A percentile compares a stretch with the other conserved stretches of the same genome.
These are phyloP conservation scores for Semnornis frantzii DNA, from an alignment of 2,113 vertebrate genomes.

Conservation along the genomic window DNA sequence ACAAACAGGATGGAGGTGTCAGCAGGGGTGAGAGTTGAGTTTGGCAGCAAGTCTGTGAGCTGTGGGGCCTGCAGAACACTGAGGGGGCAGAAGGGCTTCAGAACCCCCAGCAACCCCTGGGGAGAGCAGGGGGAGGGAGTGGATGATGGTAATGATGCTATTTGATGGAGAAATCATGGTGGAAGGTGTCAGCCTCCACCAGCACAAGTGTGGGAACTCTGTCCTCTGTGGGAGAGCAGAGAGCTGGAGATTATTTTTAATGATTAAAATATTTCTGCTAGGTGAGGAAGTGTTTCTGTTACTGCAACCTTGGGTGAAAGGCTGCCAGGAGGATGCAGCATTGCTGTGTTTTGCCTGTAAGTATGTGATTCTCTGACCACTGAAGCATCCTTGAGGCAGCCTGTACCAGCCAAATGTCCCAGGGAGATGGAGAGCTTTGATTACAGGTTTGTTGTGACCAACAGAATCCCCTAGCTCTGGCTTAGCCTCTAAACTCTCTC, in stretches of 20 bases:
- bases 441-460: background rate
- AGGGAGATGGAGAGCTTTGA: background rate
- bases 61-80: rapidly evolving
- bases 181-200: background rate
- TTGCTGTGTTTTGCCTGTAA: background rate
- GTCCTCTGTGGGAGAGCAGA: background rate
- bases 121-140: background rate
- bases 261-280: background rate
- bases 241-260: rapidly evolving
- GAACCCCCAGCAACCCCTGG: background rate
- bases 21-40: background rate
- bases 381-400: background rate
- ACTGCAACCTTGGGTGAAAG: background rate
- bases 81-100: background rate
- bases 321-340: background rate
- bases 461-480: background rate
- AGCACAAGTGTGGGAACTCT: background rate
- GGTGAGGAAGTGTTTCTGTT: background rate
- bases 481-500: background rate
- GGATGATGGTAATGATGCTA: background rate
- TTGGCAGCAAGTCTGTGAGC: background rate
- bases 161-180: background rate
- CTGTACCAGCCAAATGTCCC: background rate
- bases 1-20: constrained; percentile 40
- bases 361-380: background rate